Evolutionary conservation across 2,888 invertebrate genomes (phyloP).

Genomic region (Noctua comes): DNA sequence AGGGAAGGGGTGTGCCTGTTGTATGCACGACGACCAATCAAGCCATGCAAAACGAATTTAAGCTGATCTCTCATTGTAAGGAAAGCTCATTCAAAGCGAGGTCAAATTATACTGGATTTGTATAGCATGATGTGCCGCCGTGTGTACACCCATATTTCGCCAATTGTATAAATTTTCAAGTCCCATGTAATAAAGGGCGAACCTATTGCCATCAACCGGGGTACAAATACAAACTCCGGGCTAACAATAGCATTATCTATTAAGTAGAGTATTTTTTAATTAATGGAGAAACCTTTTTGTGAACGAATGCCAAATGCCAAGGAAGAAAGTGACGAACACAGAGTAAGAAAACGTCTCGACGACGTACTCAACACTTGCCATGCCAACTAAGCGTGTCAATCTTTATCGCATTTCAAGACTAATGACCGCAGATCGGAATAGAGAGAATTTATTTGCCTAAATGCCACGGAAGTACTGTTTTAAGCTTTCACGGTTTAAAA

Average conservation of each 20-base stretch:
- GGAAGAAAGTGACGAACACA: background rate
- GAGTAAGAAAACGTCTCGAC: background rate
- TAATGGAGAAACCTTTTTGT: background rate
- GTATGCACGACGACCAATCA: background rate
- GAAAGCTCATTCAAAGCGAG: no score
- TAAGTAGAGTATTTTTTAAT: background rate
- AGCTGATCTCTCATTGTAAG: background rate
- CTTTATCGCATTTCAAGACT: no score
- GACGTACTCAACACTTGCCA: no score
- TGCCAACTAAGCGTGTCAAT: no score
- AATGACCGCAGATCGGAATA: no score
- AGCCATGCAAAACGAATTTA: background rate
- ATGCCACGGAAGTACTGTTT: no score
- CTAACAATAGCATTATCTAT: background rate
- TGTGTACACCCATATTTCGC: background rate
- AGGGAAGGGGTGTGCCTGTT: background rate
- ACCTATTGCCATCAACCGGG: background rate
- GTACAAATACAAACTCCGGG: background rate
- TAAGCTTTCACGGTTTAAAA: no score
- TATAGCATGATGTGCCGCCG: no score
- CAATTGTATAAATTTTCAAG: background rate
- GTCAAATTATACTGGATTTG: no score
- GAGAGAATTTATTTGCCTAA: no score
- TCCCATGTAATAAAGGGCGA: background rate
- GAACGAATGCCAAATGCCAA: background rate